Percentiles rank a stretch among this genome's conserved stretches.
These are phyloP conservation scores for Noctuana brunneofusca DNA, from an alignment of 2,888 invertebrate genomes.

Conservation along the genomic window DNA sequence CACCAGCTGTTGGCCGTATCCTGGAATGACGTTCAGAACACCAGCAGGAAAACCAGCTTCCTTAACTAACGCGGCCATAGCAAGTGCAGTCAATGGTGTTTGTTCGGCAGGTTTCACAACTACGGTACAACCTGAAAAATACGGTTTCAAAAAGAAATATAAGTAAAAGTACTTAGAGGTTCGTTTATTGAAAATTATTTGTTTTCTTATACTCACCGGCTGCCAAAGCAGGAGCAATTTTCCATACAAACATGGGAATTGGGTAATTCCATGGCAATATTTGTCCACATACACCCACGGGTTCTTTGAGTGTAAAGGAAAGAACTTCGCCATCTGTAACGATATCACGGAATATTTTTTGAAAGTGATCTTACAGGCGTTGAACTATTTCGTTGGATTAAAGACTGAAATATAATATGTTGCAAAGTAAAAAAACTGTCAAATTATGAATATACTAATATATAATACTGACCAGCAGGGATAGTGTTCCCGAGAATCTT, in stretches of 20 bases:
- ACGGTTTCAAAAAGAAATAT: not conserved
- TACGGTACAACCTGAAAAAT: constrained; percentile 85
- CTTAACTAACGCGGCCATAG: constrained; percentile 91
- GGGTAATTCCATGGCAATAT: constrained; percentile 98
- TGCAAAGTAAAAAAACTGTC: no score
- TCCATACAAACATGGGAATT: constrained; percentile 96
- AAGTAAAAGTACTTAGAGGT: not conserved
- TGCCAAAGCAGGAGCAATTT: constrained; percentile 90
- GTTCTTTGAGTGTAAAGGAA: constrained; percentile 92
- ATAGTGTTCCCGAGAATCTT: constrained; percentile 91
- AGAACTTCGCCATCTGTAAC: constrained; percentile 88
- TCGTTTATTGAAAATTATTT: not conserved
- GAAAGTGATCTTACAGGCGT: not conserved
- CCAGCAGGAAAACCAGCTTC: constrained; percentile 96
- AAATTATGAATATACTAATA: not conserved
- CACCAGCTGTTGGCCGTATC: constrained; percentile 91
- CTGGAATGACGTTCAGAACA: constrained; percentile 94
- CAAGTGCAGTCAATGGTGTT: constrained; percentile 94
- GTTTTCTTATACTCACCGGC: constrained; percentile 64
- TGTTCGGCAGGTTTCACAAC: constrained; percentile 97
- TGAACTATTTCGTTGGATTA: not conserved
- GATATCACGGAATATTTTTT: not conserved
- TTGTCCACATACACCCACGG: constrained; percentile 93
- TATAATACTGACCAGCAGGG: constrained; percentile 75
- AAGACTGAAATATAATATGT: not conserved